Percentiles rank a stretch among this genome's conserved stretches.
These are phyloP conservation scores for Scytalopus superciliaris DNA, from an alignment of 2,113 vertebrate species.

Conservation along the genomic window DNA sequence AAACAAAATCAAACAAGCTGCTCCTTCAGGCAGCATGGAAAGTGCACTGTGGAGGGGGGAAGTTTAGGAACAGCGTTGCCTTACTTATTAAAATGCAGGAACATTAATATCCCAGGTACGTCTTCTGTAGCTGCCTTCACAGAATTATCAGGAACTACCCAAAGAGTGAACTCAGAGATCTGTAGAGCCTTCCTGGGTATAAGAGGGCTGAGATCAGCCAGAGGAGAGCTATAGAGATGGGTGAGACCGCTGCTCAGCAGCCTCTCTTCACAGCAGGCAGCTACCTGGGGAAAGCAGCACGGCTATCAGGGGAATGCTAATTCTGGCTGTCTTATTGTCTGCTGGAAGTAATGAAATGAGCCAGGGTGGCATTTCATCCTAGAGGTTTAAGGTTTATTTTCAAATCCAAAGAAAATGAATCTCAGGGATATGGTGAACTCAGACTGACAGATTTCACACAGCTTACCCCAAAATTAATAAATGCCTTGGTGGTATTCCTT, in stretches of 20 bases:
- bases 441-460: conserved; percentile 21
- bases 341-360: conserved; percentile 10
- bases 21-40: neutral
- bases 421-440: neutral
- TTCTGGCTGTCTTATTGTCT: neutral
- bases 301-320: neutral
- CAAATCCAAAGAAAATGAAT: conserved; percentile 48
- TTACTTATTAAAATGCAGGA: neutral
- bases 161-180: fast-evolving
- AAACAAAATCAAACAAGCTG: neutral
- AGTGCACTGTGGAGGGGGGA: neutral
- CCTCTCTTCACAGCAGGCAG: neutral
- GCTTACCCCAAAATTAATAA: conserved; percentile 48
- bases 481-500: neutral
- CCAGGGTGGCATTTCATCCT: neutral
- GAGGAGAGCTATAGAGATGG: neutral
- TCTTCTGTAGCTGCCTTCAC: neutral
- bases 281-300: neutral
- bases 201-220: neutral
- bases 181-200: neutral
- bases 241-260: neutral
- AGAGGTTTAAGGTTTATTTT: conserved; percentile 31
- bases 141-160: neutral
- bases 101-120: neutral
- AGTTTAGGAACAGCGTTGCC: neutral